Evolutionary conservation across 2,113 vertebrate species (phyloP).

Genomic region (Cacatua alba): DNA sequence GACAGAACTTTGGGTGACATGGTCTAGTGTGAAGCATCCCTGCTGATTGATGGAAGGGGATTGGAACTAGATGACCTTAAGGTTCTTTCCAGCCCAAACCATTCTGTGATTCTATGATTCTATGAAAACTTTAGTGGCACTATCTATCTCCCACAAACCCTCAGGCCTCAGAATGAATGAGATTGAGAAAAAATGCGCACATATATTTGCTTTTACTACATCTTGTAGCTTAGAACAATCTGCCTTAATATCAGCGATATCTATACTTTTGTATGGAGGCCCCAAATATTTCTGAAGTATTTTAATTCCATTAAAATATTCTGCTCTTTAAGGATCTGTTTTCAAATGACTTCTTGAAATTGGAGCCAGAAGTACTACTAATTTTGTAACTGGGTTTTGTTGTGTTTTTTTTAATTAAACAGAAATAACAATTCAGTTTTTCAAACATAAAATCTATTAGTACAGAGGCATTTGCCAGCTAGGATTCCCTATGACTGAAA

Average conservation of each 20-base stretch:
- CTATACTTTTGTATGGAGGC: background rate
- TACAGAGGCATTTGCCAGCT: background rate
- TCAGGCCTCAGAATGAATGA: background rate
- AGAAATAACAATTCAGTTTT: background rate
- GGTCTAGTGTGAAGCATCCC: background rate
- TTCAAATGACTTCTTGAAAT: background rate
- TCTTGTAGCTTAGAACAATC: background rate
- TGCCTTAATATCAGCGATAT: background rate
- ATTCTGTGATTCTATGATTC: background rate
- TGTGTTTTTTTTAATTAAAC: background rate
- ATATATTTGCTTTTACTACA: background rate
- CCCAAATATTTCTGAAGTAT: background rate
- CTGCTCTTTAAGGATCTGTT: background rate
- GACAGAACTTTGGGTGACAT: background rate
- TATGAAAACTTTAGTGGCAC: background rate
- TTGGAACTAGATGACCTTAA: background rate
- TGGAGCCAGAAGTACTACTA: background rate
- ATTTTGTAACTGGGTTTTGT: accelerated
- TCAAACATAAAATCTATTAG: background rate
- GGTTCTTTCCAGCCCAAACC: background rate
- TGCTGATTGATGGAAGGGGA: background rate
- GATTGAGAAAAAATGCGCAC: background rate
- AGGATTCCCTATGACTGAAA: background rate
- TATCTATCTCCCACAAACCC: background rate
- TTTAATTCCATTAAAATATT: background rate